Percentiles rank a stretch among this genome's conserved stretches.
Conservation (phyloP, 2,888 invertebrate species). For the Amphimallon solstitiale region DNA sequence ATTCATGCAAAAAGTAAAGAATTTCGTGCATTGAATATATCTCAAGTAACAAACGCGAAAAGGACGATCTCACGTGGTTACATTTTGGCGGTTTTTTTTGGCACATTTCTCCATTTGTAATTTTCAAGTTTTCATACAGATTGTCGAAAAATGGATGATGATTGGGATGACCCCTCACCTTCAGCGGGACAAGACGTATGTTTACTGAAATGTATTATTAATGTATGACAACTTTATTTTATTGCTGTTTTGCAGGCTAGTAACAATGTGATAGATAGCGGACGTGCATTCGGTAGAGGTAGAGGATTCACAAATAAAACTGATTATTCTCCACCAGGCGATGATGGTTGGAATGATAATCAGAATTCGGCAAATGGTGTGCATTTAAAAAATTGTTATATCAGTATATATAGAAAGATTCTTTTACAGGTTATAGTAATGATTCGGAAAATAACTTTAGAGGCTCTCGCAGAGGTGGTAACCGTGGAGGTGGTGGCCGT, state of each 20-base stretch:
- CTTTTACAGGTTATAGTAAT: constrained; percentile 40
- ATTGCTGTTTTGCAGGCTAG: constrained; percentile 15
- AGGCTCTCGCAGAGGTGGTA: constrained; percentile 12
- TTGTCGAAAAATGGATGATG: constrained; percentile 65
- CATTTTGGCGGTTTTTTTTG: constrained; percentile 33
- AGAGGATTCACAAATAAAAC: constrained; percentile 40
- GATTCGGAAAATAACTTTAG: constrained; percentile 23
- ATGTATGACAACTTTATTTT: not conserved
- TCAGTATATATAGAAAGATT: not conserved
- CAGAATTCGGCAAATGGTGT: constrained; percentile 38
- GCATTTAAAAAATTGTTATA: not conserved
- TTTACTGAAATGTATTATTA: constrained; percentile 4
- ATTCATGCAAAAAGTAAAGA: no score
- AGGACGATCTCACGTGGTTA: constrained; percentile 18
- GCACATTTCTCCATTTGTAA: constrained; percentile 15
- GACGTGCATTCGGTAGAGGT: constrained; percentile 35
- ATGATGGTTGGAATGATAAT: constrained; percentile 44
- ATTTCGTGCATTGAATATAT: no score
- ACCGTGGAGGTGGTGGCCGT: constrained; percentile 25
- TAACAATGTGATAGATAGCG: constrained; percentile 13
- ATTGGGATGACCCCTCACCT: constrained; percentile 66
- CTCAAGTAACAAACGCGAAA: not conserved
- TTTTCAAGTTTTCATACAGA: not conserved
- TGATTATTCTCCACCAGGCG: constrained; percentile 44
- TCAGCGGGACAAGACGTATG: constrained; percentile 50